Conservation (phyloP, 1,140 invertebrate genomes). For the Sminthurinus signatus region DNA sequence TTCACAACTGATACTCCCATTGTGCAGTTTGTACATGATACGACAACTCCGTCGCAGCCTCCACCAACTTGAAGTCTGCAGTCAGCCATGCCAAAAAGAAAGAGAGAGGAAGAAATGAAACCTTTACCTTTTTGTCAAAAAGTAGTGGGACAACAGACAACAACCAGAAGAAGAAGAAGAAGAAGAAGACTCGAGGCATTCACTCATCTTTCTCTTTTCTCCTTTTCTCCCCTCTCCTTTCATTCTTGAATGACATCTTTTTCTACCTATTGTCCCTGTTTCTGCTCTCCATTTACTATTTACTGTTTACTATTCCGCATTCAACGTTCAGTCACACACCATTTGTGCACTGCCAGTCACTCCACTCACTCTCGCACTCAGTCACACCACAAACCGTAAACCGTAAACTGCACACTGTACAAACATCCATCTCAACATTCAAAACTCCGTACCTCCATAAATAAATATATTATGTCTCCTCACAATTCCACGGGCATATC, state of each 20-base stretch:
- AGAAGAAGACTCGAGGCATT: background rate
- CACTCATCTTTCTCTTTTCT: background rate
- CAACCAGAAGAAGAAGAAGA: too few species aligned
- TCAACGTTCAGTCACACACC: slow-evolving; percentile 18
- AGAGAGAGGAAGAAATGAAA: slow-evolving; percentile 22
- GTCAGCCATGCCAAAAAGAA: background rate
- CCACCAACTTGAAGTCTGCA: background rate
- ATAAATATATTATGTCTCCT: too few species aligned
- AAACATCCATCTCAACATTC: too few species aligned
- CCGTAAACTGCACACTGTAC: background rate
- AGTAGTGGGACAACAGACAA: too few species aligned
- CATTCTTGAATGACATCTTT: slow-evolving; percentile 8
- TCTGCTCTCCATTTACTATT: background rate
- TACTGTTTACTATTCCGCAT: too few species aligned
- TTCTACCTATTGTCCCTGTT: slow-evolving; percentile 12
- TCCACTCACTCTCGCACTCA: background rate
- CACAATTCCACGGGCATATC: too few species aligned
- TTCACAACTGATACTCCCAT: too few species aligned
- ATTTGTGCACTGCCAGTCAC: background rate
- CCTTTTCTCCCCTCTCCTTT: background rate
- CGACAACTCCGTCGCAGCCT: background rate
- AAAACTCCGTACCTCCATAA: too few species aligned
- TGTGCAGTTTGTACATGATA: too few species aligned
- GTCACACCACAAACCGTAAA: background rate
- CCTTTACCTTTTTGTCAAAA: slow-evolving; percentile 35